Percentiles rank a stretch among this genome's conserved stretches.
phyloP scores from a whole-genome alignment of 1,140 invertebrate genomes.

The Eurosta solidaginis region DNA sequence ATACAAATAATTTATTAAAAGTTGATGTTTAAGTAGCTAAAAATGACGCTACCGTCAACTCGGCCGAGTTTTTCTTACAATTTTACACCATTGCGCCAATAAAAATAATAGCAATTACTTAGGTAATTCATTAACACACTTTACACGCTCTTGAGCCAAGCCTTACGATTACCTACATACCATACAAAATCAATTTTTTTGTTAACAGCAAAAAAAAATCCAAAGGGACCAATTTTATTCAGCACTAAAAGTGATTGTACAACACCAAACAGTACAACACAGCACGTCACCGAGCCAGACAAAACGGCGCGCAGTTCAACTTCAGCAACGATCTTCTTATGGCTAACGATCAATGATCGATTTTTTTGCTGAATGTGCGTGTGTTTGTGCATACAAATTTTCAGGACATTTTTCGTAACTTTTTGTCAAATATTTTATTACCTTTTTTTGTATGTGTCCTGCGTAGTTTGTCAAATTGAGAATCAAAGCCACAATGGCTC shows the following conservation, averaged over 20 bases:
- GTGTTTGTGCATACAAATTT: neutral
- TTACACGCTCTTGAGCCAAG: neutral
- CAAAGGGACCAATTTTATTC: neutral
- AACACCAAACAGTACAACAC: neutral
- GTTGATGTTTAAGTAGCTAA: neutral
- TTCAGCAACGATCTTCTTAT: too few relatives aligned
- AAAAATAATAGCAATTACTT: neutral
- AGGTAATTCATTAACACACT: neutral
- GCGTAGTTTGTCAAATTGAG: neutral
- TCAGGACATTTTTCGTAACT: conserved; percentile 1
- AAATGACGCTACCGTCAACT: neutral
- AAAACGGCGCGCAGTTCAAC: neutral
- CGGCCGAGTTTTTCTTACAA: neutral
- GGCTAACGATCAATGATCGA: neutral
- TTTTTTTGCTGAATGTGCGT: neutral
- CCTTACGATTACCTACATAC: neutral
- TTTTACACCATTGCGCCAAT: neutral
- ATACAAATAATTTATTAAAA: too few relatives aligned
- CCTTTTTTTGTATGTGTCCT: neutral
- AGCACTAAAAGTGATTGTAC: neutral
- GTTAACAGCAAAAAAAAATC: neutral
- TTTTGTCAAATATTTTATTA: conserved; percentile 22
- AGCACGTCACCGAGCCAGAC: neutral
- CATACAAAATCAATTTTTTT: conserved; percentile 11
- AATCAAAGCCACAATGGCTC: neutral